Conservation (phyloP, 2,797 vertebrate species). For the Champsocephalus esox region DNA sequence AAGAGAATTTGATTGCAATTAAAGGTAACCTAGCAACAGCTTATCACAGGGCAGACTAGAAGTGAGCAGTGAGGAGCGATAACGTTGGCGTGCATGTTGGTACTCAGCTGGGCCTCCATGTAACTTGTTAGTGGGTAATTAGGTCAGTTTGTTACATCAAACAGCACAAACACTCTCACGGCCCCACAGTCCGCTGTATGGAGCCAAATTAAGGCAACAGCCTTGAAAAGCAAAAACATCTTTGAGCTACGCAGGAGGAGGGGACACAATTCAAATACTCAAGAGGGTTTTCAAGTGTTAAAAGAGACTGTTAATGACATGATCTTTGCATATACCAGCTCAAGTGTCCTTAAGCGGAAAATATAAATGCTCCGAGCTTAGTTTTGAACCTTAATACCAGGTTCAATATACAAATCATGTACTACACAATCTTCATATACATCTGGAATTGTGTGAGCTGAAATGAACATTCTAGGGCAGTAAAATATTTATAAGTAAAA, state of each 20-base stretch:
- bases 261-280: constrained; percentile 2
- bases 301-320: constrained; percentile 1
- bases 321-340: constrained; percentile 8
- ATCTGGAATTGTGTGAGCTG: background rate
- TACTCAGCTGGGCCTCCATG: constrained; percentile 65
- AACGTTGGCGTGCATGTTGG: constrained; percentile 52
- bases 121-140: constrained; percentile 76
- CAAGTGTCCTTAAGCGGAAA: constrained; percentile 6
- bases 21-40: constrained; percentile 47
- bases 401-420: background rate
- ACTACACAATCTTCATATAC: background rate
- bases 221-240: constrained; percentile 53
- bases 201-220: constrained; percentile 58
- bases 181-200: constrained; percentile 43
- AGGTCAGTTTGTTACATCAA: constrained; percentile 74
- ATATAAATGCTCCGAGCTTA: background rate
- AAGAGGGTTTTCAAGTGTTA: constrained; percentile 14
- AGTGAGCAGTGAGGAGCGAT: constrained; percentile 30
- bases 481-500: background rate
- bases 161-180: constrained; percentile 54
- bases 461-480: constrained; percentile 16
- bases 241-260: constrained; percentile 3
- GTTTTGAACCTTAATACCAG: background rate
- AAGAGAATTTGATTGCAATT: constrained; percentile 29
- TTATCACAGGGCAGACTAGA: constrained; percentile 18